These are phyloP conservation scores for Leucopternis melanops DNA, from an alignment of 2,113 vertebrate species.

Conservation along the genomic window DNA sequence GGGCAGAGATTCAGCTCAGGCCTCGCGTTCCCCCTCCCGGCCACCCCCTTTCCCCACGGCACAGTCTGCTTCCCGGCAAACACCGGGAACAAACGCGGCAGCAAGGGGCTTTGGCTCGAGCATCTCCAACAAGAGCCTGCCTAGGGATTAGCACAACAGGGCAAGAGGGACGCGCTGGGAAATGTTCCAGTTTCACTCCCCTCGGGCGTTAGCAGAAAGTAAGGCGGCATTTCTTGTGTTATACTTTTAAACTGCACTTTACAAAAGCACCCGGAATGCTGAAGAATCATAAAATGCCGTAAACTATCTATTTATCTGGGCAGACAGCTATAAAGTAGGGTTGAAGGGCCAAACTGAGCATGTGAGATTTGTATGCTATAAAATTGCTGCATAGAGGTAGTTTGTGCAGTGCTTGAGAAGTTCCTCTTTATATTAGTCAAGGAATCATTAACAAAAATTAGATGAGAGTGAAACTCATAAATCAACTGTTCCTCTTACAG, in stretches of 20 bases:
- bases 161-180: background rate
- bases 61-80: background rate
- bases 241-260: background rate
- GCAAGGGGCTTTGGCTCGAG: background rate
- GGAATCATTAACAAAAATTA: background rate
- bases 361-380: background rate
- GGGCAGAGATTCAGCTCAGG: background rate
- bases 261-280: background rate
- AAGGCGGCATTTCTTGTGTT: background rate
- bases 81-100: fast-evolving
- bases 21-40: fast-evolving
- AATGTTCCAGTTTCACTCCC: background rate
- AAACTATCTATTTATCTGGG: background rate
- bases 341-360: background rate
- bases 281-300: background rate
- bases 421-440: background rate
- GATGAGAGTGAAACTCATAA: background rate
- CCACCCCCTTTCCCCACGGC: background rate
- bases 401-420: background rate
- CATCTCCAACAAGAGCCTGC: fast-evolving
- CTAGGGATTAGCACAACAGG: background rate
- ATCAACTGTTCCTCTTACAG: background rate
- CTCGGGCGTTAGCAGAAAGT: background rate
- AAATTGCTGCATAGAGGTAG: background rate
- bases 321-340: background rate